Percentiles rank a stretch among this genome's conserved stretches.
Conservation (phyloP, 2,888 invertebrate species). For the Tipula unca region DNA sequence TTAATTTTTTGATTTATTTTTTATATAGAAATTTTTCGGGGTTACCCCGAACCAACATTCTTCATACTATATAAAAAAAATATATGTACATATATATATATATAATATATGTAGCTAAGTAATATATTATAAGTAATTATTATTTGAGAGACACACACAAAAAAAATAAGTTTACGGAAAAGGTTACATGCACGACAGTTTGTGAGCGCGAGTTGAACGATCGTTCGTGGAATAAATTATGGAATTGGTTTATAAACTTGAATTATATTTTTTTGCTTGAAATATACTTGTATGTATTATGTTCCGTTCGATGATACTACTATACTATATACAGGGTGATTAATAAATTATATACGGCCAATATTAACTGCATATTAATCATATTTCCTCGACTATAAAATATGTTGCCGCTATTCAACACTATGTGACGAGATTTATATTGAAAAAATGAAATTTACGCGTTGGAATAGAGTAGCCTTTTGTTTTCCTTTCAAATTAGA, state of each 20-base stretch:
- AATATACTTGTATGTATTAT: neutral
- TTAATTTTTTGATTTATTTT: neutral
- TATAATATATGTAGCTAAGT: neutral
- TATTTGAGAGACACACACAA: neutral
- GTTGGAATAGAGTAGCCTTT: too few species aligned
- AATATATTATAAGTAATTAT: neutral
- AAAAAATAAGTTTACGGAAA: neutral
- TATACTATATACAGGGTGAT: neutral
- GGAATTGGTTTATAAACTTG: slow-evolving; percentile 9
- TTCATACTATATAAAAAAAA: neutral
- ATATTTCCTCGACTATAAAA: too few species aligned
- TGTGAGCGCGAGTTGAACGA: neutral
- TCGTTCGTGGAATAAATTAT: neutral
- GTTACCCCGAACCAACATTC: slow-evolving; percentile 4
- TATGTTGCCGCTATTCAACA: too few species aligned
- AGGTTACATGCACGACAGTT: neutral
- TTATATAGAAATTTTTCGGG: neutral
- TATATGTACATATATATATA: neutral
- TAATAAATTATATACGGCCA: too few species aligned
- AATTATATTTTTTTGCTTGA: neutral
- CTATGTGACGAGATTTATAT: too few species aligned
- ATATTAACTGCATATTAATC: too few species aligned
- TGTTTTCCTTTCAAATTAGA: too few species aligned
- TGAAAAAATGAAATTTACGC: too few species aligned
- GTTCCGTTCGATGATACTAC: neutral